Conservation (phyloP, 1,140 invertebrate genomes). For the Sesamia nonagrioides region DNA sequence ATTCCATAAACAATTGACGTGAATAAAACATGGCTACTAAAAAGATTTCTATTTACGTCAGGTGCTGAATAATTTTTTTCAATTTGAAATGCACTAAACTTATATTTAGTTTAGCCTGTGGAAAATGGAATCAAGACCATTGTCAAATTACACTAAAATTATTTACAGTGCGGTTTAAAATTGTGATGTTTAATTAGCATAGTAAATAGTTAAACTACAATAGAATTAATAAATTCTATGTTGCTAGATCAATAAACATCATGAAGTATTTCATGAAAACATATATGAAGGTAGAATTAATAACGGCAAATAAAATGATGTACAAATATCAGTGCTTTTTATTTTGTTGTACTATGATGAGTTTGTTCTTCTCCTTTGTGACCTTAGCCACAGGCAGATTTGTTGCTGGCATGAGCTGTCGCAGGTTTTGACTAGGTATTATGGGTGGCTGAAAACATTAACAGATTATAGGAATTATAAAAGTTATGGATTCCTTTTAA, state of each 20-base stretch:
- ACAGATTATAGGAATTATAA: too few relatives aligned
- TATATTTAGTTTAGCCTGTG: too few relatives aligned
- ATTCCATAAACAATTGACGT: too few relatives aligned
- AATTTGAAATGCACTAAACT: neutral
- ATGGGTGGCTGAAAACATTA: slow-evolving; percentile 77
- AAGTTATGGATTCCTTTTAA: too few relatives aligned
- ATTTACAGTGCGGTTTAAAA: slow-evolving; percentile 32
- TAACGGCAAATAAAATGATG: slow-evolving; percentile 62
- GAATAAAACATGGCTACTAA: too few relatives aligned
- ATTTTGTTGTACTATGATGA: slow-evolving; percentile 91
- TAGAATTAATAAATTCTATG: slow-evolving; percentile 8
- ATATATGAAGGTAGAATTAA: slow-evolving; percentile 65
- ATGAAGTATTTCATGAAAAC: slow-evolving; percentile 40
- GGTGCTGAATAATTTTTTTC: too few relatives aligned
- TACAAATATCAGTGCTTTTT: slow-evolving; percentile 81
- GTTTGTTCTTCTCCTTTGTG: slow-evolving; percentile 92
- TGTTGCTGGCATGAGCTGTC: slow-evolving; percentile 89
- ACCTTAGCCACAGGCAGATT: slow-evolving; percentile 90
- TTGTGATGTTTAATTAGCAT: slow-evolving; percentile 20
- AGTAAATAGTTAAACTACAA: slow-evolving; percentile 16
- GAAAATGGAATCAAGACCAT: too few relatives aligned
- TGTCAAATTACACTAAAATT: slow-evolving; percentile 5
- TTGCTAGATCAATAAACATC: slow-evolving; percentile 18
- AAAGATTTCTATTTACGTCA: too few relatives aligned
- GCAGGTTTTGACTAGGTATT: slow-evolving; percentile 89